phyloP scores from a whole-genome alignment of 2,888 invertebrate species.

The Himalopsyche anomala region DNA sequence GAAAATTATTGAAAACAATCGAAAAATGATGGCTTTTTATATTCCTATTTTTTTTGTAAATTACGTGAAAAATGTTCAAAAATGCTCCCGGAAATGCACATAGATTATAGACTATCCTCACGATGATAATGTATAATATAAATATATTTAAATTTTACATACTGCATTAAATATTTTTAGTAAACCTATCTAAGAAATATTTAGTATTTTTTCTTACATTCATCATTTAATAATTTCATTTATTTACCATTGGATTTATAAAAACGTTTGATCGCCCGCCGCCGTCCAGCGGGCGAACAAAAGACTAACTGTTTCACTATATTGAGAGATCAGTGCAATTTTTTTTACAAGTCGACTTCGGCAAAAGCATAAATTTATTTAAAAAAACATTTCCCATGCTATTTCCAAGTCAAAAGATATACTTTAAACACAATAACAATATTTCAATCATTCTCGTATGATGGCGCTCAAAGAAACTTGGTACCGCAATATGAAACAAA shows the following conservation, averaged over 20 bases:
- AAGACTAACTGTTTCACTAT: constrained; percentile 14
- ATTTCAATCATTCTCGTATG: not conserved
- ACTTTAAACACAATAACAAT: constrained; percentile 29
- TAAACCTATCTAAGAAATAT: constrained; percentile 41
- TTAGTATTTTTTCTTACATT: constrained; percentile 24
- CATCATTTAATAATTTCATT: constrained; percentile 43
- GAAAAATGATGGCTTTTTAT: not conserved
- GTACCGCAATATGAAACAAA: too few species aligned
- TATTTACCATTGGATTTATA: constrained; percentile 36
- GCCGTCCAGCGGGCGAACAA: not conserved
- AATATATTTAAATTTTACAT: constrained; percentile 34
- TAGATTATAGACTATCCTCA: not conserved
- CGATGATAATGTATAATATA: constrained; percentile 4
- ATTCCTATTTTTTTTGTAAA: not conserved
- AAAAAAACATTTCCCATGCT: not conserved
- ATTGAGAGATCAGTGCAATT: constrained; percentile 16
- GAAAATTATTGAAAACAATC: not conserved
- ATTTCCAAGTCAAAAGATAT: constrained; percentile 9
- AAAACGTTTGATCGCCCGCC: not conserved
- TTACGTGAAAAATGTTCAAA: not conserved
- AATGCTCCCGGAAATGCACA: constrained; percentile 17
- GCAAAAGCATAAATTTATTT: not conserved
- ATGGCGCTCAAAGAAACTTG: too few species aligned
- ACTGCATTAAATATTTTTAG: constrained; percentile 42
- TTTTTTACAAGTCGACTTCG: not conserved